Base-by-base conservation (phyloP, 2,888 invertebrate genomes). In the Polia nebulosa region DNA sequence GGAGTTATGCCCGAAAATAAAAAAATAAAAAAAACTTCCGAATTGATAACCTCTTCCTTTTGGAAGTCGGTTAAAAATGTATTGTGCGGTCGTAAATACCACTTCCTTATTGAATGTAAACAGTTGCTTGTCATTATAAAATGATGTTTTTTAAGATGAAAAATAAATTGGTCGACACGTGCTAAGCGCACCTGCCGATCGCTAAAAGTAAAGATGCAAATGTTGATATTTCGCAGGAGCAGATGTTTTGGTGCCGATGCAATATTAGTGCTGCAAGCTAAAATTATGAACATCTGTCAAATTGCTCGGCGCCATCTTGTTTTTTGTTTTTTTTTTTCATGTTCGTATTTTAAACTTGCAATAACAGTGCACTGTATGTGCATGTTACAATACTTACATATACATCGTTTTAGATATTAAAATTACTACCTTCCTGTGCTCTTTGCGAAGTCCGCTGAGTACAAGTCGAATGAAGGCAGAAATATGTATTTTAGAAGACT, bases 161-260 rank as follows among this genome's bases (percentile, higher is more conserved):
- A 68, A 58, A 39, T 55, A 52, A 60, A 71, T 51, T 65, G 51
- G 27, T 57, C 34, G 65, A 77, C 81, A 71, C 76, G 80, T 81
- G 82, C 74, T 73, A 4, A 20, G 32, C 69, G 65, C 88, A 88
- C 88, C 88, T 88, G 88, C 76, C 67, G 60, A 67, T 71, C 55
- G 65, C 65, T n/a, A n/a, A n/a, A n/a, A n/a, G 69, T 77, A 71
- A 72, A 79, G 82, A 83, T 80, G 80, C 77, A 82, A 85, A 84
- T 76, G 72, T 69, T 76, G 71, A 72, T 82, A 80, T 84, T 86
- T 79, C 67, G 71, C 79, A 62, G 72, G 41, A 76, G 88, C 87
- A 88, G 88, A 86, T 88, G 87, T 85, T 85, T 75, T 65, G 60
- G 45, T 32, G 52, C 57, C 63, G 49, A 69, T 72, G 61, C 68